phyloP scores from a whole-genome alignment of 2,888 invertebrate species.

The Cheilosia pagana region DNA sequence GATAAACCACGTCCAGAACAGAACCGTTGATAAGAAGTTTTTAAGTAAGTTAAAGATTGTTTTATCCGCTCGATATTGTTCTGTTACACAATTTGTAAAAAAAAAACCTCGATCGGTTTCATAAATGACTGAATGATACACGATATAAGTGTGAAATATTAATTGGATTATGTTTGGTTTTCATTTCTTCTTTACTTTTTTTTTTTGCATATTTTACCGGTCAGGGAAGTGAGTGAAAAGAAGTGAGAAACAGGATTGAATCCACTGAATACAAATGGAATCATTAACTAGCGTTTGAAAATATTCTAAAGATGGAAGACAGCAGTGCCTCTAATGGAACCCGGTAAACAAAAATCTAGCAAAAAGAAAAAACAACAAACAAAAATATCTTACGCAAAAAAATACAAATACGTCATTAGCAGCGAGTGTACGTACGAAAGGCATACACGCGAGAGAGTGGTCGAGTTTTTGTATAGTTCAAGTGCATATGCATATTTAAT shows the following conservation, averaged over 20 bases:
- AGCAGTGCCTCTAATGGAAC: neutral
- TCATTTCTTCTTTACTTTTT: neutral
- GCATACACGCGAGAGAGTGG: constrained; percentile 25
- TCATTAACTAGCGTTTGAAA: constrained; percentile 20
- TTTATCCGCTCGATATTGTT: constrained; percentile 1
- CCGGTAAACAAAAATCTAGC: neutral
- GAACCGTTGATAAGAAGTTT: constrained; percentile 53
- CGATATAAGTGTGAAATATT: constrained; percentile 46
- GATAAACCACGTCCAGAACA: constrained; percentile 54
- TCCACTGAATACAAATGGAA: constrained; percentile 38
- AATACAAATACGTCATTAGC: constrained; percentile 13
- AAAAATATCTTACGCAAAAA: neutral
- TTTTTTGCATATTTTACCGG: constrained; percentile 59
- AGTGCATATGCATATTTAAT: constrained; percentile 60
- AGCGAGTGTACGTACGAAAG: constrained; percentile 9
- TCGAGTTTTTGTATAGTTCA: constrained; percentile 49
- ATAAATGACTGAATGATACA: neutral
- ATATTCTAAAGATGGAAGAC: neutral
- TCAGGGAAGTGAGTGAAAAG: constrained; percentile 26
- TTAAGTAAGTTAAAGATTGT: constrained; percentile 43
- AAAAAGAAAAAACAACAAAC: neutral
- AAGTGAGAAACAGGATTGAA: constrained; percentile 33
- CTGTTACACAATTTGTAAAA: constrained; percentile 30
- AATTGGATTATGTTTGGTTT: constrained; percentile 50
- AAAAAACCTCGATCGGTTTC: neutral